Percentiles rank a stretch among this genome's conserved stretches.
Conservation (phyloP, 2,888 invertebrate species). For the Drosophila eohydei region DNA sequence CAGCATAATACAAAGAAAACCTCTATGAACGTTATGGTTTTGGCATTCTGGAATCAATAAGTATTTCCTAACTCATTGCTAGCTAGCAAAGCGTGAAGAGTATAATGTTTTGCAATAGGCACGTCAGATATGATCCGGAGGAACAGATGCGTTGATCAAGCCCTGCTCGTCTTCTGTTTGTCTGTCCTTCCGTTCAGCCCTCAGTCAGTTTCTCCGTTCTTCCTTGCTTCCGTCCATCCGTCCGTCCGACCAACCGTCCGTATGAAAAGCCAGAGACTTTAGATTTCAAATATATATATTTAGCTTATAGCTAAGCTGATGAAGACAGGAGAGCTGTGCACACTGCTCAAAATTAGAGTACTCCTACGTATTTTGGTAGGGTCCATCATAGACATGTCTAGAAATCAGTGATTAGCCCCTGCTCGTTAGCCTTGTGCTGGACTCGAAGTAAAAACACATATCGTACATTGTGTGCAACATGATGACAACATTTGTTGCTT, state of each 20-base stretch:
- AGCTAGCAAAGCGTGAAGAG: too few species aligned
- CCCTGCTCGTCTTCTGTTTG: background rate
- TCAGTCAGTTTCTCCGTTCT: background rate
- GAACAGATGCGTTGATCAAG: background rate
- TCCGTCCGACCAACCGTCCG: background rate
- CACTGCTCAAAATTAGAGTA: background rate
- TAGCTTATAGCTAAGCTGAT: background rate
- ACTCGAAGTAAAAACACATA: conserved; percentile 25
- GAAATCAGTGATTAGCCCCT: conserved; percentile 18
- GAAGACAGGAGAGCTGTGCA: background rate
- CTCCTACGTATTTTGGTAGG: background rate
- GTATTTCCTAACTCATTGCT: too few species aligned
- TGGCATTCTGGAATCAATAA: too few species aligned
- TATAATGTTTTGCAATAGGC: too few species aligned
- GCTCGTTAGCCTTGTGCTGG: conserved; percentile 2
- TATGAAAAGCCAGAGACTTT: background rate
- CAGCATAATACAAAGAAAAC: too few species aligned
- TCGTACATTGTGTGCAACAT: conserved; percentile 47
- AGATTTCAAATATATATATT: background rate
- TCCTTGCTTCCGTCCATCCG: background rate
- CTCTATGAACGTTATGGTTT: too few species aligned
- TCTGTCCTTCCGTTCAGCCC: background rate
- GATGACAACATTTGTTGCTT: conserved; percentile 66
- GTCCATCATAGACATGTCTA: conserved; percentile 24
- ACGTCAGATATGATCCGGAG: too few species aligned